Base-by-base conservation (phyloP, 92 coral and sea anemone species). In the Zoanthus solanderi region DNA sequence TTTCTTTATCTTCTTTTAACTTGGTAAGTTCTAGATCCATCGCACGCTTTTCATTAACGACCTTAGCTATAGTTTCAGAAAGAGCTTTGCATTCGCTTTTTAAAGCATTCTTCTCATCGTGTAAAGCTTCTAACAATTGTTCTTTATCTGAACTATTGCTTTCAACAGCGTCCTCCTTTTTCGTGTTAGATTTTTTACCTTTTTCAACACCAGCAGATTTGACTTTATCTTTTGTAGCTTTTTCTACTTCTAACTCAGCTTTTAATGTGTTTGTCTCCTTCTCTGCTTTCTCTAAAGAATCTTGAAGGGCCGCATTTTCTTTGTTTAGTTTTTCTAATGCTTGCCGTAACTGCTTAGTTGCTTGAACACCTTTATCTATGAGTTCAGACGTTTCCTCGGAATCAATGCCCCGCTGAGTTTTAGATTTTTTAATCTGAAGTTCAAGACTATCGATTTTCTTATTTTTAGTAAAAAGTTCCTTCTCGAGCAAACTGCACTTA, bases 261-360 rank as follows among this genome's bases (percentile, higher is more conserved):
- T 89, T 91, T 46, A 93, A 79, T 28, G 93, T 87, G 9, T 72
- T 84, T 28, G 89, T 77, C 72, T 95, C 98, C 46, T 92, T 95
- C 86, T 95, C 98, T 54, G 94, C 92, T 67, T 92, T 93, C 77
- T 97, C 99, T 77, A 97, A 79, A 15, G 96, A 93, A 13, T 85
- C 94, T 44, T 96, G 96, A 67, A 96, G 94, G 12, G 91, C 84
- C 65, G 93, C 92, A 54, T 92, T 97, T 63, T 97, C 99, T 76
- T 97, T 96, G 68, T 96, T 97, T 42, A 97, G 76, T 87, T 97
- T 96, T 15, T 93, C 98, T 17, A 95, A 89, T 3, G 98, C 99
- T n/a, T 96, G 88, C 77, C 93, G 94, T 34, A 97, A 77, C 15
- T 92, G 94, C 69, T 92, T 91, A 11, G 81, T 91, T 48, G 90